Base-by-base conservation (phyloP, 2,797 vertebrate species). In the Micromesistius poutassou region DNA sequence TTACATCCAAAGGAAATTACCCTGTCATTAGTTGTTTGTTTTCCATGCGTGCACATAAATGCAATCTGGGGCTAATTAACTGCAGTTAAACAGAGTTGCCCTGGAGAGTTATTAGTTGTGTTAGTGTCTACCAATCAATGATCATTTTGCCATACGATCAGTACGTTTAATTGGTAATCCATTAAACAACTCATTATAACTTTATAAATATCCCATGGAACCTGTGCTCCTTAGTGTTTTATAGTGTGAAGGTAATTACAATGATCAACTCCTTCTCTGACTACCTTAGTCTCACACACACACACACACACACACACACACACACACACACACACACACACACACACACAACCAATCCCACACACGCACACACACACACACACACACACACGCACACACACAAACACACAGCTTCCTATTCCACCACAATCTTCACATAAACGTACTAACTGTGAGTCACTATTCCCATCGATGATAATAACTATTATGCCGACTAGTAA, bases 1-100 rank as follows among this genome's bases (percentile, higher is more conserved):
- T 71, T 19, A 71, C 70, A 68, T 30, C 62, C 25, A 68, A 68
- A 71, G 70, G 70, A 30, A 71, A 71, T 71, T 71, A 71, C 70
- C 70, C 70, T 31, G 70, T 33, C 30, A 19, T 71, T 30, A 71
- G 70, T 71, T 31, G 30, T 71, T 71, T 71, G 70, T 71, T 71
- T 71, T 19, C 30, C 31, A 33, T 33, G 68, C 13, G 30, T 16
- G 30, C 68, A 71, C 25, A 13, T 71, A 16, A 30, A 31, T n/a
- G 70, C 70, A 33, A 33, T 33, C 30, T 8, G 70, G 31, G 30
- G 30, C 28, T 33, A 71, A 71, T 71, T 71, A 71, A 33, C 70
- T 31, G 70, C 70, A 16, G 62, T 68, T 68, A 68, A 71, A 33
- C 19, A 16, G 70, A 71, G 70, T 71, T n/a, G 30, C 31, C 62